Percentiles rank a stretch among this genome's conserved stretches.
Conservation (phyloP, 2,113 vertebrate species). For the Pelmatolapia mariae region DNA sequence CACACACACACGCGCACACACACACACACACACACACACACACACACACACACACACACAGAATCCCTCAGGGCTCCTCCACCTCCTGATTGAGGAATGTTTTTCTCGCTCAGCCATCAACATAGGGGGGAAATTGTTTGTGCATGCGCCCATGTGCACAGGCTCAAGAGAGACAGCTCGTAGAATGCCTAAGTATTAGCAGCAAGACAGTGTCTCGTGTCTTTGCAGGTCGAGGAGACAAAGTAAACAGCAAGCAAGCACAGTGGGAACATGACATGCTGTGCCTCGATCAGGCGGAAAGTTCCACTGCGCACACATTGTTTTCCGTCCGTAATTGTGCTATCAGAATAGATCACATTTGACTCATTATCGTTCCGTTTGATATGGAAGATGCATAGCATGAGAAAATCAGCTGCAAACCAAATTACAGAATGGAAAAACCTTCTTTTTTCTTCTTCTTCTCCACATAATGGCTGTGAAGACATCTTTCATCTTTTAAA, state of each 20-base stretch:
- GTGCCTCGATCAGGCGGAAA: conserved; percentile 26
- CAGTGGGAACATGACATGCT: conserved; percentile 30
- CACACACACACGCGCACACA: background rate
- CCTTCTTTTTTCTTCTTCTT: background rate
- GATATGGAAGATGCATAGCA: background rate
- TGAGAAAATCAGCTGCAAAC: background rate
- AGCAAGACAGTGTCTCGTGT: conserved; percentile 49
- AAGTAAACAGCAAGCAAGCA: conserved; percentile 48
- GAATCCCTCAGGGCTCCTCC: conserved; percentile 50
- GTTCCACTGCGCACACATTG: background rate
- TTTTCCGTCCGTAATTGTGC: conserved; percentile 5
- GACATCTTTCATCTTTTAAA: background rate
- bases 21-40: background rate
- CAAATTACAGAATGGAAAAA: background rate
- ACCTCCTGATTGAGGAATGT: conserved; percentile 63
- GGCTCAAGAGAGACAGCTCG: conserved; percentile 14
- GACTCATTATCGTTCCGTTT: background rate
- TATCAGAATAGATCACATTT: background rate
- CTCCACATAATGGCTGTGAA: background rate
- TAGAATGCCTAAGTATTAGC: conserved; percentile 32
- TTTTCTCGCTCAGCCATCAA: conserved; percentile 58
- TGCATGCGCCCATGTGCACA: background rate
- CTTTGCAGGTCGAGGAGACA: conserved; percentile 57
- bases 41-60: background rate
- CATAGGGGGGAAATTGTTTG: conserved; percentile 51